Conservation (phyloP, 1,140 invertebrate genomes). For the Drosophila biarmipes region DNA sequence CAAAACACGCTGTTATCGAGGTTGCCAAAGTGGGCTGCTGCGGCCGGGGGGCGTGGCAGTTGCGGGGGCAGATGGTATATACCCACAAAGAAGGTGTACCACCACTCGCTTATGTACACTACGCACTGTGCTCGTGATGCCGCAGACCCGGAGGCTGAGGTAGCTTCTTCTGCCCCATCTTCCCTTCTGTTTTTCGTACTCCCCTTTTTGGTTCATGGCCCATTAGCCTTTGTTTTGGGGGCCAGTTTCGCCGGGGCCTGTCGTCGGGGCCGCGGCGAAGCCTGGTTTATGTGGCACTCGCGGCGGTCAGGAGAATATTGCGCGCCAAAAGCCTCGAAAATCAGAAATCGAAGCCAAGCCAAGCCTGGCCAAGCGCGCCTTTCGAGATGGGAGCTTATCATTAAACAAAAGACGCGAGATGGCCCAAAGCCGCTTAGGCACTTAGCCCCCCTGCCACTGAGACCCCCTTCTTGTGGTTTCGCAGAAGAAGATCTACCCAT, state of each 20-base stretch:
- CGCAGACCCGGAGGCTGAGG: conserved; percentile 37
- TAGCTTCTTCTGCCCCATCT: conserved; percentile 21
- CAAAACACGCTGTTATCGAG: conserved; percentile 69
- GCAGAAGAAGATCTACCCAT: not conserved
- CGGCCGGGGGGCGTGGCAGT: not conserved
- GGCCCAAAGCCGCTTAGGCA: conserved; percentile 36
- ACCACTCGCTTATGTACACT: not conserved
- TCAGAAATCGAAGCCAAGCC: conserved; percentile 41
- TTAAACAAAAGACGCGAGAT: conserved; percentile 41
- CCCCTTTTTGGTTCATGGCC: conserved; percentile 54
- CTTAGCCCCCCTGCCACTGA: not conserved
- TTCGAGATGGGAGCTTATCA: conserved; percentile 41
- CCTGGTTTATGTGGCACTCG: conserved; percentile 66
- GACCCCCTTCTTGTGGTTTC: not conserved
- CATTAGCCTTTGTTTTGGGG: conserved; percentile 65
- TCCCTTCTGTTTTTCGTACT: conserved; percentile 12
- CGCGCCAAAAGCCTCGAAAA: conserved; percentile 63
- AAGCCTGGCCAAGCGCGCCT: conserved; percentile 14
- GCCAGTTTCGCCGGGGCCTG: conserved; percentile 29
- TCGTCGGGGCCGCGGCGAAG: conserved; percentile 9
- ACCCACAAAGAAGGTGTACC: not conserved
- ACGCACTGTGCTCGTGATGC: conserved; percentile 19
- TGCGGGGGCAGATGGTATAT: conserved; percentile 7
- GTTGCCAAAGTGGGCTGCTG: conserved; percentile 39
- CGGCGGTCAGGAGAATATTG: conserved; percentile 66